These are phyloP conservation scores for Euplexia lucipara DNA, from an alignment of 2,888 invertebrate species.

Conservation along the genomic window DNA sequence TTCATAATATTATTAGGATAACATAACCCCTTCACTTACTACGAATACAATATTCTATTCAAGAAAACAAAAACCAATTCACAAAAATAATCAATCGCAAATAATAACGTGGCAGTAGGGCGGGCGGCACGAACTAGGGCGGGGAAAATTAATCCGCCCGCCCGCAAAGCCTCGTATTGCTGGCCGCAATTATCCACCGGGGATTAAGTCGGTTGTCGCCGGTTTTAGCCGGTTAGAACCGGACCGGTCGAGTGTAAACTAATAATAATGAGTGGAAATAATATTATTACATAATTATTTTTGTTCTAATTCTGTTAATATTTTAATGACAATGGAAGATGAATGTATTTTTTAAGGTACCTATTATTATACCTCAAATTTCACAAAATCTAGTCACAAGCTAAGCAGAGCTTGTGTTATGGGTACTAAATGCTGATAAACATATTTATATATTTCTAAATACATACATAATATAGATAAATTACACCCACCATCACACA, in stretches of 20 bases:
- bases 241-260: constrained; percentile 57
- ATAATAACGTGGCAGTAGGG: constrained; percentile 62
- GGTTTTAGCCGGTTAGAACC: constrained; percentile 58
- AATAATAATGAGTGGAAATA: constrained; percentile 39
- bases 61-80: constrained; percentile 30
- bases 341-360: not conserved
- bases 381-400: too few species aligned
- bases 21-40: not conserved
- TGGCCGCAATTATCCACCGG: constrained; percentile 78
- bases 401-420: too few species aligned
- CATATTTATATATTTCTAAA: too few species aligned
- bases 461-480: too few species aligned
- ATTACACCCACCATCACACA: too few species aligned
- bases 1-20: not conserved
- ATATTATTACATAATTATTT: constrained; percentile 26
- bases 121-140: constrained; percentile 69
- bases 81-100: constrained; percentile 54
- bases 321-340: too few species aligned
- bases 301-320: constrained; percentile 5
- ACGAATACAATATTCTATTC: constrained; percentile 13
- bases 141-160: constrained; percentile 79
- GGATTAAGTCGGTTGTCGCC: constrained; percentile 73
- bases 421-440: too few species aligned
- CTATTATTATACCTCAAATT: too few species aligned
- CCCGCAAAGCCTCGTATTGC: constrained; percentile 76